These are phyloP conservation scores for Hemitrygon akajei DNA, from an alignment of 2,797 vertebrate genomes.

Conservation along the genomic window DNA sequence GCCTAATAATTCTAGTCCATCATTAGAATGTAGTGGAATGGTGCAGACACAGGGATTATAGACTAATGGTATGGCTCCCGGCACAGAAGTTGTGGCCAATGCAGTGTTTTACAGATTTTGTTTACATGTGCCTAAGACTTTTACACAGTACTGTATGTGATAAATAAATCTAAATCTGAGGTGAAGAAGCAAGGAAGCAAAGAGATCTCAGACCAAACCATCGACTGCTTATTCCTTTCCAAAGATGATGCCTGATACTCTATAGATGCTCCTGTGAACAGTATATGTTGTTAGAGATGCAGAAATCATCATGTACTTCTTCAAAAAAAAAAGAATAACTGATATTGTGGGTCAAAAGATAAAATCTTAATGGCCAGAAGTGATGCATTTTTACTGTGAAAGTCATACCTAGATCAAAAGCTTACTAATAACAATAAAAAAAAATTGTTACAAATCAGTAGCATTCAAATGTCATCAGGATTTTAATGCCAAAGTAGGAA, in stretches of 20 bases:
- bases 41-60: too few species aligned
- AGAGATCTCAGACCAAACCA: too few species aligned
- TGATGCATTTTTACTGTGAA: not conserved
- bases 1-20: too few species aligned
- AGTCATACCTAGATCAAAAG: not conserved
- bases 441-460: not conserved
- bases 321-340: not conserved
- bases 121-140: too few species aligned
- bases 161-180: too few species aligned
- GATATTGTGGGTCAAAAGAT: not conserved
- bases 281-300: not conserved
- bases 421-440: not conserved
- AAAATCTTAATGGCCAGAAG: not conserved
- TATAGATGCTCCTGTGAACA: not conserved
- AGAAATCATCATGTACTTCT: not conserved
- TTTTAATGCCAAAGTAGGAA: not conserved
- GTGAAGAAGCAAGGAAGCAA: too few species aligned
- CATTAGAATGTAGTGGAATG: too few species aligned
- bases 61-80: too few species aligned
- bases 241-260: not conserved
- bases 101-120: too few species aligned
- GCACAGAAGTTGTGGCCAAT: too few species aligned
- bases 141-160: too few species aligned
- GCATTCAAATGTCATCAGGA: not conserved
- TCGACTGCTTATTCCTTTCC: too few species aligned